A percentile compares a stretch with the other conserved stretches of the same genome.
Conservation (phyloP, 2,888 invertebrate species). For the Tenodera sinensis region DNA sequence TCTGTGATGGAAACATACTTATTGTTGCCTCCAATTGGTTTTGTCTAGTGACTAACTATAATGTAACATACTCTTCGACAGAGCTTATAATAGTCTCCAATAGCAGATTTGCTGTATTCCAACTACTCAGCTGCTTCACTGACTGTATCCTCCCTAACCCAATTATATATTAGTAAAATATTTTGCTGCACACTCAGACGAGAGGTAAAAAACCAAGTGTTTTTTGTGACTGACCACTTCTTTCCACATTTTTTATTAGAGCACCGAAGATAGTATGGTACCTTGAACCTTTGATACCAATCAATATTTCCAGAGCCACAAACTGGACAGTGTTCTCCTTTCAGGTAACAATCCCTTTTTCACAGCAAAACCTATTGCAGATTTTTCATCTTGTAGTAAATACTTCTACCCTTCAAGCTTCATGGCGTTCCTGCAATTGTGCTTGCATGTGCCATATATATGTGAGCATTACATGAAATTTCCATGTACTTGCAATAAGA, state of each 20-base stretch:
- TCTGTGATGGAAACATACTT: constrained; percentile 17
- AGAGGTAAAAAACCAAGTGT: constrained; percentile 27
- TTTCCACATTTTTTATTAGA: constrained; percentile 25
- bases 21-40: constrained; percentile 22
- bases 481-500: no score
- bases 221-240: constrained; percentile 27
- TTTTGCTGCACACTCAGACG: constrained; percentile 24
- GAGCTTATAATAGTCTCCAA: constrained; percentile 26
- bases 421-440: background rate
- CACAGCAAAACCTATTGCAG: constrained; percentile 24
- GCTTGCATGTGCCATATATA: background rate
- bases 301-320: constrained; percentile 23
- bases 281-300: constrained; percentile 26
- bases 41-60: constrained; percentile 22
- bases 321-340: constrained; percentile 16
- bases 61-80: constrained; percentile 26
- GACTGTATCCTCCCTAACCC: constrained; percentile 23
- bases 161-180: constrained; percentile 22
- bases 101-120: constrained; percentile 22
- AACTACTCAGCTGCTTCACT: constrained; percentile 18
- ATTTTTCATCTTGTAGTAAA: constrained; percentile 16
- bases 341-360: constrained; percentile 21
- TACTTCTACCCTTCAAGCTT: constrained; percentile 19
- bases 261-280: constrained; percentile 24
- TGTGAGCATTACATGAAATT: no score